Percentiles rank a stretch among this genome's conserved stretches.
Conservation (phyloP, 2,113 vertebrate genomes). For the Anas platyrhynchos region DNA sequence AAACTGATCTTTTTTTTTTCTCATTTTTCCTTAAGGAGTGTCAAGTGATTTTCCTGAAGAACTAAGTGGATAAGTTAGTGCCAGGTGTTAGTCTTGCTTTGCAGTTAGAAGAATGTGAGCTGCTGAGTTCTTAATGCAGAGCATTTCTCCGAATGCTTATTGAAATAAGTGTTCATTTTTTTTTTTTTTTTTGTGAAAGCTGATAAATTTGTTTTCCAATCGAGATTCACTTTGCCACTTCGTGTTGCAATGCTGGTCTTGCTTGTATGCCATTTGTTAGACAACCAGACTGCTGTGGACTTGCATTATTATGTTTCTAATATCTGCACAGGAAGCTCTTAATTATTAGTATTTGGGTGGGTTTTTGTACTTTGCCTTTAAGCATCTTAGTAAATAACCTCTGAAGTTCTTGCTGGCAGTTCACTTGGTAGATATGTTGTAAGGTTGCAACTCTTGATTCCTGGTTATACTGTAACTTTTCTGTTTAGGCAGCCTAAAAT, state of each 20-base stretch:
- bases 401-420: not conserved
- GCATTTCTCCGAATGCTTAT: not conserved
- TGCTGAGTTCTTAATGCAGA: not conserved
- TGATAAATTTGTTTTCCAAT: not conserved
- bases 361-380: not conserved
- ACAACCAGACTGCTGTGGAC: constrained; percentile 2
- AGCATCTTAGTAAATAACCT: not conserved
- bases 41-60: not conserved
- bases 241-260: constrained; percentile 15
- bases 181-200: not conserved
- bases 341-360: not conserved
- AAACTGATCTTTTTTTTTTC: not conserved
- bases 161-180: not conserved
- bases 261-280: not conserved
- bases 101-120: not conserved
- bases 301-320: constrained; percentile 14
- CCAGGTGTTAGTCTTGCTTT: not conserved
- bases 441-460: not conserved
- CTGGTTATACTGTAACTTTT: not conserved
- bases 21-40: constrained; percentile 21
- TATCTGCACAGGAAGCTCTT: constrained; percentile 32
- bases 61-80: not conserved
- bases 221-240: constrained; percentile 25
- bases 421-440: not conserved
- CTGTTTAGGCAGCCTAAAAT: not conserved